Percentiles rank a stretch among this genome's conserved stretches.
phyloP scores from a whole-genome alignment of 2,797 vertebrate genomes.

The Pseudocheirus occidentalis region DNA sequence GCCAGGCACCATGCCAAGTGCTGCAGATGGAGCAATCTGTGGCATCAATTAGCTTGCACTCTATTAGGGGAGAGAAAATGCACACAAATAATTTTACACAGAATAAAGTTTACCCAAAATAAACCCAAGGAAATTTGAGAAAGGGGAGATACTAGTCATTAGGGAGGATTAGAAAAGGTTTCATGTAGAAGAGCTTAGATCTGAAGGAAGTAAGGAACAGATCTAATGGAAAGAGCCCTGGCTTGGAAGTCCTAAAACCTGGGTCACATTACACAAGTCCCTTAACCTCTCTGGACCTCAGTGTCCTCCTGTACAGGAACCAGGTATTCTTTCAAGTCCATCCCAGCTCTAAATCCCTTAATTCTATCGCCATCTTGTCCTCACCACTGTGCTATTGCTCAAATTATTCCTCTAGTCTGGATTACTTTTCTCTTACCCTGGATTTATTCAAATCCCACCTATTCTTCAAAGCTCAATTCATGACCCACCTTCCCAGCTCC shows the following conservation, averaged over 20 bases:
- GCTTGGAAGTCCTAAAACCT: neutral
- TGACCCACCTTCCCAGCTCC: neutral
- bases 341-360: neutral
- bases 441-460: neutral
- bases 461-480: neutral
- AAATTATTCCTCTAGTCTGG: neutral
- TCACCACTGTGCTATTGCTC: neutral
- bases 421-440: neutral
- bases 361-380: neutral
- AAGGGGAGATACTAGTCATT: neutral
- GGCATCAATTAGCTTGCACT: neutral
- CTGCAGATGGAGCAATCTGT: neutral
- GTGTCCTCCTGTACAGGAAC: neutral
- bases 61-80: neutral
- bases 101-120: neutral
- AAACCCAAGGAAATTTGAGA: neutral
- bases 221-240: neutral
- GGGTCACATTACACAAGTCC: neutral
- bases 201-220: neutral
- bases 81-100: neutral
- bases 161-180: neutral
- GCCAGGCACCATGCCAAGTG: neutral
- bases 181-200: neutral
- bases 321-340: neutral
- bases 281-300: neutral